Percentiles rank a stretch among this genome's conserved stretches.
Evolutionary conservation across 2,888 invertebrate genomes (phyloP).

Genomic region (Rhodophaea formosa): DNA sequence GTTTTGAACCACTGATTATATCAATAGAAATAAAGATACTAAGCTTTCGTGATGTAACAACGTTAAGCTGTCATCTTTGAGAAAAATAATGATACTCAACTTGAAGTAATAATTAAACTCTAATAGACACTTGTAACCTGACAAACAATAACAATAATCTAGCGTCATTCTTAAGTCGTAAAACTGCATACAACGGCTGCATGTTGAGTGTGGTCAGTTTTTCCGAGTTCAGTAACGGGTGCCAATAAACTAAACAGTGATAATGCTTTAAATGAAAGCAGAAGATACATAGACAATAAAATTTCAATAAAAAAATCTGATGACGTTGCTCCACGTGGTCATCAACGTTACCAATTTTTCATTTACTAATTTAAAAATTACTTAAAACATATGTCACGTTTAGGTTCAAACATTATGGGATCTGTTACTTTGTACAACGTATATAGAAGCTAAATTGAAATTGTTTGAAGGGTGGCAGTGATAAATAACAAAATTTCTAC

Average conservation of each 20-base stretch:
- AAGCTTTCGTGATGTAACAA: background rate
- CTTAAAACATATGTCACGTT: background rate
- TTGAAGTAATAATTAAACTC: background rate
- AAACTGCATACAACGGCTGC: slow-evolving; percentile 42
- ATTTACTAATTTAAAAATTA: background rate
- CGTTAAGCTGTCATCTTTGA: background rate
- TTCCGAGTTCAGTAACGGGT: slow-evolving; percentile 18
- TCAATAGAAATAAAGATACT: too few relatives aligned
- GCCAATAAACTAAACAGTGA: slow-evolving; percentile 11
- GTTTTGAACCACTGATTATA: too few relatives aligned
- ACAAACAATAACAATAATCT: slow-evolving; percentile 34
- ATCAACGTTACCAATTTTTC: background rate
- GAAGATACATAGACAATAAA: background rate
- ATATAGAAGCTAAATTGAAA: too few relatives aligned
- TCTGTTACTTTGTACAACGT: too few relatives aligned
- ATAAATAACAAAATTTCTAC: background rate
- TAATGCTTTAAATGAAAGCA: background rate
- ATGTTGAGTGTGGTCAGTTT: slow-evolving; percentile 59
- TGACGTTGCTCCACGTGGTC: background rate
- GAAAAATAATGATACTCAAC: background rate
- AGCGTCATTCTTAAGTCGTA: slow-evolving; percentile 42
- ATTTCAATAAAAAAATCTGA: background rate
- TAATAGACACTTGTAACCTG: slow-evolving; percentile 31
- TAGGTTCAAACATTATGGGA: too few relatives aligned
- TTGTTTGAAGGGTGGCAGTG: background rate